Base-by-base conservation (phyloP, 2,113 vertebrate genomes). In the Nettapus auritus region DNA sequence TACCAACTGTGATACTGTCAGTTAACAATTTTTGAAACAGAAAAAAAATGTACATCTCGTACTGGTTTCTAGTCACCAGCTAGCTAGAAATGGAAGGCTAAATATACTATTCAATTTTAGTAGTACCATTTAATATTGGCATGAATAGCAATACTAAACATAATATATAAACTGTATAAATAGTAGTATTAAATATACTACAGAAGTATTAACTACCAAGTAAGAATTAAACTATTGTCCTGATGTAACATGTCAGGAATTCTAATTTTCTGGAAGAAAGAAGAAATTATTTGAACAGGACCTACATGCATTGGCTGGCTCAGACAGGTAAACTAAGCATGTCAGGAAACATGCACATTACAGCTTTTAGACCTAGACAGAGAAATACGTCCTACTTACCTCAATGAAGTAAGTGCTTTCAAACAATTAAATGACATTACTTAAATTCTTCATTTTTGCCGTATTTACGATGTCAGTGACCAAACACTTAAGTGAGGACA, bases 401-500 rank as follows among this genome's bases (percentile, higher is more conserved):
- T n/a, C 21, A 40, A 7, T 19, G 21, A 64, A 55, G 2, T 22
- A 73, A 77, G 10, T 8, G 22, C 11, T 81, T 84, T 40, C 6
- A 8, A 94, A 64, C 23, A 81, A 26, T 5, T 31, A 8, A 46
- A 64, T 23, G 1, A 38, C 10, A 7, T 36, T 34, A 66, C 14
- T 70, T 26, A 67, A 81, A 80, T 42, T 25, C 31, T 63, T 87
- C 40, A 15, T 0, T 22, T 88, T 69, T 59, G 77, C 22, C 36
- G 18, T 34, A n/a, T 83, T 88, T 83, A 90, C 31, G 4, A 73
- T 80, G n/a, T 67, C 60, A 93, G 82, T 56, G 33, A 88, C 33
- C 38, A 74, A 78, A 31, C 2, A 67, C 1, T 0, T 14, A 56
- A 59, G 10, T 0, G 0, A 55, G 34, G 40, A 57, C 20, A 57